Base-by-base conservation (phyloP, 2,888 invertebrate genomes). In the Caenorhabditis zanzibari region DNA sequence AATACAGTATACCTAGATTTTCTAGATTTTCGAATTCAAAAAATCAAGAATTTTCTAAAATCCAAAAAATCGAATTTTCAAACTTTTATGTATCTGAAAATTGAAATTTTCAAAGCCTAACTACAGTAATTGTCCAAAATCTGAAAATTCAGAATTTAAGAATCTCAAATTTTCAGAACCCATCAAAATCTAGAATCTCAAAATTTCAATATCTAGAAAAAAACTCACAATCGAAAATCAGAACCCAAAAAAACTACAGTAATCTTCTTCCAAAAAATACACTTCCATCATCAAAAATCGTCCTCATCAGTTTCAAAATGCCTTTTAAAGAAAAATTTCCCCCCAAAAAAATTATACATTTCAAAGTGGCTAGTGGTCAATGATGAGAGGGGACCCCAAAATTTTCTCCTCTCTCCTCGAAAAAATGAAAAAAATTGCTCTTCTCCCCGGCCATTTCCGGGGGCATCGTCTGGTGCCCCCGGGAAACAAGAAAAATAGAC, bases 331-430 rank as follows among this genome's bases (percentile, higher is more conserved):
- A 47, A 47, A 47, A 14, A n/a, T n/a, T 32, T 12, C 41, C 3
- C 22, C 19, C 14, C 22, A 19, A 63, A 63, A 63, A 22, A 10
- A 63, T 41, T 63, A 38, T 63, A 44, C 63, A 44, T 63, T 44
- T 63, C 19, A n/a, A 63, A 63, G 38, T 38, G 32, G n/a, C n/a
- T n/a, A n/a, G 44, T 44, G 63, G 63, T 44, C 64, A 59, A 59
- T 35, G 49, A 49, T 38, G 38, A 38, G 38, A 6, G 12, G 12
- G 10, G 10, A n/a, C n/a, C n/a, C 12, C 2, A 38, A 38, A 12
- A 32, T 4, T 6, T 6, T 10, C 38, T 12, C 38, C 38, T 38
- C 19, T 7, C 49, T 47, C 47, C 19, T 4, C 10, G 2, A 56
- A 28, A 56, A 54, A 19, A 7, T 22, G 24, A 26, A 54, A 22